phyloP scores from a whole-genome alignment of 2,113 vertebrate genomes.

The Pachypanchax playfairii region DNA sequence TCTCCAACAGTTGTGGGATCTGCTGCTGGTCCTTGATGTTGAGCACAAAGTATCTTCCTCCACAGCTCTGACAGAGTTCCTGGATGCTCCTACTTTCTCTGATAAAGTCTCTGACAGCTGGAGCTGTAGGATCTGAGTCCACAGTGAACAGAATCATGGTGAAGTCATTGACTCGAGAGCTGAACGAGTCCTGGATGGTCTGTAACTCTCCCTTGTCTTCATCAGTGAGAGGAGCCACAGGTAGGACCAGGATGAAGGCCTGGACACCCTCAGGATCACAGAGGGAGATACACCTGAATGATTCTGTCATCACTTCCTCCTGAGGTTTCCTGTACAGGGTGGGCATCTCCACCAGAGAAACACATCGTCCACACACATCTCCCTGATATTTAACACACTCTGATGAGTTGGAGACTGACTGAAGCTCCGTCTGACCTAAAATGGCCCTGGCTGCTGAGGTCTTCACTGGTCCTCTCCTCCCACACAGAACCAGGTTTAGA shows the following conservation, averaged over 20 bases:
- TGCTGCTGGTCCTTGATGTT: conserved; percentile 34
- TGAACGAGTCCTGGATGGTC: conserved; percentile 19
- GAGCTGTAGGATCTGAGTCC: conserved; percentile 12
- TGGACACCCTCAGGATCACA: too few relatives aligned
- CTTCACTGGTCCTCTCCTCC: too few relatives aligned
- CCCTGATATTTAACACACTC: too few relatives aligned
- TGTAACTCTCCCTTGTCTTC: conserved; percentile 51
- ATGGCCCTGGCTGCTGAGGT: too few relatives aligned
- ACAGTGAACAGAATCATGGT: conserved; percentile 41
- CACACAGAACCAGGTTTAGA: too few relatives aligned
- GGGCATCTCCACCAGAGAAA: conserved; percentile 25
- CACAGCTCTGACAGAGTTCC: too few relatives aligned
- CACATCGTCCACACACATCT: background rate
- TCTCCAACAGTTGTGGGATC: conserved; percentile 16
- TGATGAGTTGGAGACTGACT: background rate
- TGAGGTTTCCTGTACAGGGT: conserved; percentile 24
- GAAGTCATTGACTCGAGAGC: conserved; percentile 6
- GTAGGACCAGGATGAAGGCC: too few relatives aligned
- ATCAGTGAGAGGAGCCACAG: background rate
- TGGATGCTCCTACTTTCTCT: too few relatives aligned
- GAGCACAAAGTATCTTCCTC: conserved; percentile 1
- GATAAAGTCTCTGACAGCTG: too few relatives aligned
- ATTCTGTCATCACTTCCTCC: background rate
- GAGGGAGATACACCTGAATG: conserved; percentile 17
- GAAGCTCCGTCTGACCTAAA: background rate